These are phyloP conservation scores for Tylochromis polylepis DNA, from an alignment of 2,113 vertebrate species.

Conservation along the genomic window DNA sequence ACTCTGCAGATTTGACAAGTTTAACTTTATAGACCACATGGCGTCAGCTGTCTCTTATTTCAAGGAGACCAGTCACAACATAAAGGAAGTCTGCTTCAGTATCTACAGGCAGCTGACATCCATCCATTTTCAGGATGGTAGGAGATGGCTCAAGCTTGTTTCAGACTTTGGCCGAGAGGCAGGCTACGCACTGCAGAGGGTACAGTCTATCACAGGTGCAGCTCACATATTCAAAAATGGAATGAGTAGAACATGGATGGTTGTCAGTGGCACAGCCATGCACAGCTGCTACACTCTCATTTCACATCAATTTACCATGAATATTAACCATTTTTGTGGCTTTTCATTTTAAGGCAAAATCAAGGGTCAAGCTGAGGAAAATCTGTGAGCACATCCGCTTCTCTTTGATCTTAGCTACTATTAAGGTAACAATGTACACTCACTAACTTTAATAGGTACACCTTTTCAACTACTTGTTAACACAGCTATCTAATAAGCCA, in stretches of 20 bases:
- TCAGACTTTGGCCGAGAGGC: neutral
- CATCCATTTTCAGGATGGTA: neutral
- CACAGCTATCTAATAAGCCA: neutral
- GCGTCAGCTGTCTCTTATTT: neutral
- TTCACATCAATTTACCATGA: neutral
- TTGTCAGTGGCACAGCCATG: neutral
- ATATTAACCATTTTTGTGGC: neutral
- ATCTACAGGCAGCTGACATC: neutral
- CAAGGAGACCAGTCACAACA: neutral
- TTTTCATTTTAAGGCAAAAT: neutral
- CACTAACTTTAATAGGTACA: neutral
- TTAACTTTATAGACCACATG: neutral
- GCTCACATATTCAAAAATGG: neutral
- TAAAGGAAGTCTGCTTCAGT: neutral
- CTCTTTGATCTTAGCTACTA: neutral
- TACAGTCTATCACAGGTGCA: neutral
- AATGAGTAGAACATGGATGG: neutral
- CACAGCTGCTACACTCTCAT: neutral
- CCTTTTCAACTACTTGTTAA: neutral
- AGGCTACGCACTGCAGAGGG: neutral
- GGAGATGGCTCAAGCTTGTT: fast-evolving
- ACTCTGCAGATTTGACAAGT: neutral
- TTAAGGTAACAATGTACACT: neutral
- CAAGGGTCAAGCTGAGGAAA: neutral
- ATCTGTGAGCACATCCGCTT: neutral